Evolutionary conservation across 2,113 vertebrate species (phyloP), one percentile per base, ranked within the genome.

Genomic region (Poeciliopsis turrubarensis): DNA sequence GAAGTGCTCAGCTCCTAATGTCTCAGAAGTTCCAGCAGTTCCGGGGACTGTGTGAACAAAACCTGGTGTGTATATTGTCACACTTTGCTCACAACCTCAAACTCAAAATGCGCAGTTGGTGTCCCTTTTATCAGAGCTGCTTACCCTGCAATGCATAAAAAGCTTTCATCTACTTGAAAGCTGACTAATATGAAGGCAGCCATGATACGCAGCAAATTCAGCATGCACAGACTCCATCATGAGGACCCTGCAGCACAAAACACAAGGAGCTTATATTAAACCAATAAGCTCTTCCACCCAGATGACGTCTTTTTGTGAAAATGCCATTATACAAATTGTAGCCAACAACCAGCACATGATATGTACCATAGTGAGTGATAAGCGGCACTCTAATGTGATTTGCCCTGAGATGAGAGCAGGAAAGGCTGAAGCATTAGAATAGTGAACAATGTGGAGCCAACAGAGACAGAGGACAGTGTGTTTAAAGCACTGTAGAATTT

Each of bases 1-100:
- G 94, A 87, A 91, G 94, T 65, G 94, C 94, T 80, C 94, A 95
- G 87, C 93, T 95, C 81, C 90, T 95, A 1, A 95, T 95, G 78
- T 92, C 94, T 68, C 92, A 95, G 91, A 99, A 99, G 94, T 99
- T 99, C 93, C 96, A 98, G 94, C 98, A 99, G 90, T 99, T 99
- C 91, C 96, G 96, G 1, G 97, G 97, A 79, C 95, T 99, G 90
- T 99, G 98, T 93, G 97, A 99, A 72, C 97, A 99, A 92, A 99
- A 99, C 94, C 89, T 99, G 97, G 98, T 99, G 86, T 95, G 96
- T 96, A 60, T 94, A 9, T 39, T 27, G 44, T 9, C 27, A 63
- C 41, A 61, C 22, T 86, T 12, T 73, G 60, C 12, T 1, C 22
- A 19, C 37, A n/a, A 26, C 32, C 26, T 9, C 29, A 9, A 57